Evolutionary conservation across 2,888 invertebrate genomes (phyloP).

Genomic region (Mythimna impura): DNA sequence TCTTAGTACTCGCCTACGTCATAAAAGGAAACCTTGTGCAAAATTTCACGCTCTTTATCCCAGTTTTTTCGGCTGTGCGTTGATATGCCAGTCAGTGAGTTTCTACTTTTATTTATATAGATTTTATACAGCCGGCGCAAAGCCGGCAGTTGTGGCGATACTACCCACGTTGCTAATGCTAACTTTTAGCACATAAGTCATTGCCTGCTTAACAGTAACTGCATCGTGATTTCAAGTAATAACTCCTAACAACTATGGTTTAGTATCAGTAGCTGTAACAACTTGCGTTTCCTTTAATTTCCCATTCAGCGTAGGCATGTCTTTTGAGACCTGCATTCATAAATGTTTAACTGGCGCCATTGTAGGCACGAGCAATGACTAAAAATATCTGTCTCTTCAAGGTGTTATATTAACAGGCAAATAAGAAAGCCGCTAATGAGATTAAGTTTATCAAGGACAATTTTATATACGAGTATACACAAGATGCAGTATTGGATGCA

Average conservation of each 20-base stretch:
- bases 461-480: neutral
- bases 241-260: conserved; percentile 8
- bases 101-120: too few species aligned
- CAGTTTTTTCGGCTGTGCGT: too few species aligned
- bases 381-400: conserved; percentile 12
- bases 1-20: too few species aligned
- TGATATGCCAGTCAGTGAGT: too few species aligned
- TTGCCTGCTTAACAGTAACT: conserved; percentile 8
- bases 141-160: neutral
- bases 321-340: conserved; percentile 15
- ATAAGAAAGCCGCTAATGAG: neutral
- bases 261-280: conserved; percentile 21
- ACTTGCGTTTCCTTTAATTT: conserved; percentile 38
- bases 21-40: too few species aligned
- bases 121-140: neutral
- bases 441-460: neutral
- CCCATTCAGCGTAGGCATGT: conserved; percentile 17
- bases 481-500: too few species aligned
- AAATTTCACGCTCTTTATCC: too few species aligned
- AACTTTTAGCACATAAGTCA: neutral
- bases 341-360: conserved; percentile 23
- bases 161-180: neutral
- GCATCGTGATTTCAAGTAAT: conserved; percentile 15
- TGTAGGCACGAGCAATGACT: conserved; percentile 9
- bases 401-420: neutral